Evolutionary conservation across 2,113 vertebrate genomes (phyloP).

Genomic region (Synchiropus splendidus): DNA sequence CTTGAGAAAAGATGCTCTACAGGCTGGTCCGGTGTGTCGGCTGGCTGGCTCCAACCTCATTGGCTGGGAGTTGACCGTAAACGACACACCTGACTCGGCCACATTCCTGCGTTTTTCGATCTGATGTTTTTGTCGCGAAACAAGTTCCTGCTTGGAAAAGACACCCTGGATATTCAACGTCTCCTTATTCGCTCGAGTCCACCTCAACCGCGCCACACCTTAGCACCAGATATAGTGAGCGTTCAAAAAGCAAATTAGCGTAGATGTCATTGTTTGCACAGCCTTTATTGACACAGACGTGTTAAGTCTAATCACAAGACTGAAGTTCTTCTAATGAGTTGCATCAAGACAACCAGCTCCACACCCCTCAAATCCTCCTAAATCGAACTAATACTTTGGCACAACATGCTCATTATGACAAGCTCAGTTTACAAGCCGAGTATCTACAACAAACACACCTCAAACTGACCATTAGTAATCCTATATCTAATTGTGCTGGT

Average conservation of each 20-base stretch:
- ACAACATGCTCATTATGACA: constrained; percentile 17
- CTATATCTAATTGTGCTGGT: constrained; percentile 63
- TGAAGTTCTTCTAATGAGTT: constrained; percentile 7
- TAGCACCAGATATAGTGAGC: too few species aligned
- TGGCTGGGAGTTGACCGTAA: constrained; percentile 26
- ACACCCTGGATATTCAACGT: background rate
- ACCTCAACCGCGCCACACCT: too few species aligned
- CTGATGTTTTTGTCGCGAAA: too few species aligned
- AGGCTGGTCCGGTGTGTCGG: constrained; percentile 58
- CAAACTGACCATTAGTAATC: constrained; percentile 64
- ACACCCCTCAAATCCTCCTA: constrained; percentile 4
- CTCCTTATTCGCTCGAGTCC: too few species aligned
- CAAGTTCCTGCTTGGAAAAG: constrained; percentile 5
- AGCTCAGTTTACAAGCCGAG: constrained; percentile 42
- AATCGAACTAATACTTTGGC: constrained; percentile 5
- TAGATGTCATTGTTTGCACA: constrained; percentile 10
- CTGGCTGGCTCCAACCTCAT: constrained; percentile 24
- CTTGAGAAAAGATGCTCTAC: constrained; percentile 52
- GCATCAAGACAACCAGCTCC: background rate
- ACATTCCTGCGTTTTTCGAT: constrained; percentile 36
- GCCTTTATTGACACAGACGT: constrained; percentile 8
- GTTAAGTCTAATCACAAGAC: background rate
- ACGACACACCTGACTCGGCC: constrained; percentile 23
- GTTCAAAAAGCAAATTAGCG: too few species aligned
- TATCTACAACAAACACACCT: constrained; percentile 56